Base-by-base conservation (phyloP, 2,888 invertebrate species). In the Luffia ferchaultella region DNA sequence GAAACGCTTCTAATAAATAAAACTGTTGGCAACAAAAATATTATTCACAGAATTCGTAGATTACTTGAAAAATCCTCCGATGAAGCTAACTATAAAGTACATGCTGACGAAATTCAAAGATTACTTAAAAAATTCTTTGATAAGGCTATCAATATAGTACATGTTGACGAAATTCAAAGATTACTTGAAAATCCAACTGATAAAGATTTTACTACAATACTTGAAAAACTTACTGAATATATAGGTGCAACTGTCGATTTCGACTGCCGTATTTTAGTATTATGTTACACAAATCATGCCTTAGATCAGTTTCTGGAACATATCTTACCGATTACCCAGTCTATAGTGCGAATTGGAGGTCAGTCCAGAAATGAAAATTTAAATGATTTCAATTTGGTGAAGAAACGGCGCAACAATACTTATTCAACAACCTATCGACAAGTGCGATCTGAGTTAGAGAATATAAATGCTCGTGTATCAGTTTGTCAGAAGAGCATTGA, bases 281-380 rank as follows among this genome's bases (percentile, higher is more conserved):
- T 95, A 16, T 92, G 93, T 62, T 93, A 89, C 63, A 95, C 94
- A 1, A 95, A 95, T 68, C 93, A 94, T 61, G 93, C 94, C 0
- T 69, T 95, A 5, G 95, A 95, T 71, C 93, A 94, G 65, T 94
- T 95, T 71, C 72, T 95, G 41, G 89, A 92, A 63, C 91, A 89
- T 20, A 74, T 92, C 46, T 60, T 88, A 1, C 61, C 67, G n/a
- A 67, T 86, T 7, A 90, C 90, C 0, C 50, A 73, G 0, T 79
- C 85, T 7, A 84, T 93, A 50, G 82, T 90, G 0, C 86, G 93
- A 30, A 85, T 93, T 55, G 93, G 93, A 0, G 86, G 88, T 1
- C 89, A 89, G 60, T 88, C 89, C 0, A 87, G 87, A 51, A 86
- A 85, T 60, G 77, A 85, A 56, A 30, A 30, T 12, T 30, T 30